Conservation (phyloP, 2,888 invertebrate genomes). For the Hypolimnas misippus region DNA sequence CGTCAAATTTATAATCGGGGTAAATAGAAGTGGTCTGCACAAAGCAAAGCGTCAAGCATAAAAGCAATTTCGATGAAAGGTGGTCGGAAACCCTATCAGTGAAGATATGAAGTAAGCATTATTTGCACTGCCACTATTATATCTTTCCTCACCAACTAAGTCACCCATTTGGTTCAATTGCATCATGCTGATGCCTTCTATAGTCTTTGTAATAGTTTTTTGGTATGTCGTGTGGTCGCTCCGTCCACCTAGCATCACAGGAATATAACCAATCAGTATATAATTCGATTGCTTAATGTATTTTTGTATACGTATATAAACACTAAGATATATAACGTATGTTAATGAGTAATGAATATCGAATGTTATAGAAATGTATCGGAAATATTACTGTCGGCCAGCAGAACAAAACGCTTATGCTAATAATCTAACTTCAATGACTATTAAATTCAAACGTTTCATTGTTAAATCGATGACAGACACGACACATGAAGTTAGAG, state of each 20-base stretch:
- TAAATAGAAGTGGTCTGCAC: slow-evolving; percentile 29
- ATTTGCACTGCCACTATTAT: slow-evolving; percentile 46
- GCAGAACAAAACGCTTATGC: background rate
- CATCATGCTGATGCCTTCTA: slow-evolving; percentile 71
- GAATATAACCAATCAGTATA: slow-evolving; percentile 28
- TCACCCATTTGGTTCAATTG: slow-evolving; percentile 79
- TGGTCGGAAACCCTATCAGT: slow-evolving; percentile 72
- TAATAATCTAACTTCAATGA: background rate
- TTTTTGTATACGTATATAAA: background rate
- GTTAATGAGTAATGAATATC: slow-evolving; percentile 5
- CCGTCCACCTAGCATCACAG: slow-evolving; percentile 81
- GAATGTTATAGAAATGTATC: slow-evolving; percentile 7
- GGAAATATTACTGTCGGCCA: background rate
- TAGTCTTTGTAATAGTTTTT: slow-evolving; percentile 59
- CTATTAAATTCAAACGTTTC: background rate
- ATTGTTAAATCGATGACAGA: slow-evolving; percentile 11
- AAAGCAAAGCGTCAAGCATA: slow-evolving; percentile 46
- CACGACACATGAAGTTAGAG: background rate
- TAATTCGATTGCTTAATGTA: background rate
- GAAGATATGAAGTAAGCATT: slow-evolving; percentile 50
- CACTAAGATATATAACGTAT: background rate
- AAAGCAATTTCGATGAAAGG: slow-evolving; percentile 67
- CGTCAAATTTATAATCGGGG: background rate
- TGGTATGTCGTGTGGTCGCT: slow-evolving; percentile 61
- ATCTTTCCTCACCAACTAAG: slow-evolving; percentile 71